Percentiles rank a stretch among this genome's conserved stretches.
Evolutionary conservation across 2,888 invertebrate species (phyloP).

Genomic region (Crocallis elinguaria): DNA sequence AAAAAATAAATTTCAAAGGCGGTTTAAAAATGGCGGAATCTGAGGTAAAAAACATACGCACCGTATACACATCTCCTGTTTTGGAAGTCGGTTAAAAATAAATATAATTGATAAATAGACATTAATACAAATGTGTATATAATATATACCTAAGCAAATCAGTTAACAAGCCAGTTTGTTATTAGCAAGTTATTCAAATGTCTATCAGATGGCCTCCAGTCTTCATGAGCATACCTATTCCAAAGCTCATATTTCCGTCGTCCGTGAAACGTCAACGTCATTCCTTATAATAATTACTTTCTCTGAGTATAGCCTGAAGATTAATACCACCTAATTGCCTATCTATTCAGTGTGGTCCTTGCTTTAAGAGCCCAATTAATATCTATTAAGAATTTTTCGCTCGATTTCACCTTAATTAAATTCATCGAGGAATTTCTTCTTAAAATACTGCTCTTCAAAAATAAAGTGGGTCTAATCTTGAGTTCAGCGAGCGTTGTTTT

Average conservation of each 20-base stretch:
- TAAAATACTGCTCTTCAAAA: slow-evolving; percentile 24
- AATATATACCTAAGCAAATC: too few relatives aligned
- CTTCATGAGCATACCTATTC: slow-evolving; percentile 46
- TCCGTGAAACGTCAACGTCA: slow-evolving; percentile 66
- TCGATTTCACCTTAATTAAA: slow-evolving; percentile 50
- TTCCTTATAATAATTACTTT: slow-evolving; percentile 77
- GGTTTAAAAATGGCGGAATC: too few relatives aligned
- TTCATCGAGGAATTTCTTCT: slow-evolving; percentile 40
- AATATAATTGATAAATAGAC: too few relatives aligned
- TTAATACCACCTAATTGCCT: slow-evolving; percentile 74
- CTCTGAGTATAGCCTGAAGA: slow-evolving; percentile 59
- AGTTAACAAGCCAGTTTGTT: too few relatives aligned
- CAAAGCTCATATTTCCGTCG: slow-evolving; percentile 50
- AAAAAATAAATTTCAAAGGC: too few relatives aligned
- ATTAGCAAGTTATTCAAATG: too few relatives aligned
- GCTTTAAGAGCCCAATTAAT: slow-evolving; percentile 60
- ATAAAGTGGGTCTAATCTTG: slow-evolving; percentile 24
- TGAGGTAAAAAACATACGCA: too few relatives aligned
- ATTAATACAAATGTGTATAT: too few relatives aligned
- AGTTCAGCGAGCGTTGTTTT: background rate
- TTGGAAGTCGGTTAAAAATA: too few relatives aligned
- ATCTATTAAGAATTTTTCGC: slow-evolving; percentile 55
- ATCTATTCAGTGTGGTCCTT: slow-evolving; percentile 67
- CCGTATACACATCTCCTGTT: too few relatives aligned
- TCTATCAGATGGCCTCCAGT: slow-evolving; percentile 13